A percentile compares a stretch with the other conserved stretches of the same genome.
phyloP scores from a whole-genome alignment of 2,797 vertebrate genomes.

The Pseudochirops cupreus region DNA sequence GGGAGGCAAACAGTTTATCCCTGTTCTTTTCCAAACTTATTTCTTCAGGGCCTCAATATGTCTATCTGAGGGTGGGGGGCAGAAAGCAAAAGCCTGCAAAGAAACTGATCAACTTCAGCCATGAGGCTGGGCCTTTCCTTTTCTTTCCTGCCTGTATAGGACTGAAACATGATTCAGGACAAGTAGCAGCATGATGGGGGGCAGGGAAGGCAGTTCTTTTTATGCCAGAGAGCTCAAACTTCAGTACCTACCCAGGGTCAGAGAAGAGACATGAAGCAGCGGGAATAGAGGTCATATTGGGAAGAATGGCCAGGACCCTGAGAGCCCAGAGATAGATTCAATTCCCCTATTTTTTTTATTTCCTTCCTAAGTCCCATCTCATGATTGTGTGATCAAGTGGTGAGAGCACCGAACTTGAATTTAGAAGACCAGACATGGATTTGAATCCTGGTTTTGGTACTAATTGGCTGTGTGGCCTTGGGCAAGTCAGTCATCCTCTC shows the following conservation, averaged over 20 bases:
- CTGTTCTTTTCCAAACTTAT: background rate
- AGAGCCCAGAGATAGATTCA: rapidly evolving
- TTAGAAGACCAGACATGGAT: background rate
- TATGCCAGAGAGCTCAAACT: background rate
- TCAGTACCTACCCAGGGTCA: background rate
- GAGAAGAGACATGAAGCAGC: no score
- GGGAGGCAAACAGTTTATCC: background rate
- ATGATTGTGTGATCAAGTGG: background rate
- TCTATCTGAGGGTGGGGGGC: background rate
- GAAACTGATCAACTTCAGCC: background rate
- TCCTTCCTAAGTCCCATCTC: background rate
- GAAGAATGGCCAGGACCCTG: background rate
- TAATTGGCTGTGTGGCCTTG: background rate
- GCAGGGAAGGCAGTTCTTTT: background rate
- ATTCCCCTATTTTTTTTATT: no score
- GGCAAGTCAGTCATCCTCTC: background rate
- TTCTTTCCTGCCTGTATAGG: background rate
- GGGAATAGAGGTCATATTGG: background rate
- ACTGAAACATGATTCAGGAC: constrained; percentile 7
- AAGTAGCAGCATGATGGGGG: background rate
- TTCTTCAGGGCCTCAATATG: constrained; percentile 23
- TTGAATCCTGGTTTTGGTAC: background rate
- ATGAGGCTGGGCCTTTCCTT: background rate
- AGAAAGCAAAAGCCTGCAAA: background rate
- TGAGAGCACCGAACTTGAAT: background rate